These are phyloP conservation scores for Lamellibrachia columna DNA, from an alignment of 2,888 invertebrate genomes.

Conservation along the genomic window DNA sequence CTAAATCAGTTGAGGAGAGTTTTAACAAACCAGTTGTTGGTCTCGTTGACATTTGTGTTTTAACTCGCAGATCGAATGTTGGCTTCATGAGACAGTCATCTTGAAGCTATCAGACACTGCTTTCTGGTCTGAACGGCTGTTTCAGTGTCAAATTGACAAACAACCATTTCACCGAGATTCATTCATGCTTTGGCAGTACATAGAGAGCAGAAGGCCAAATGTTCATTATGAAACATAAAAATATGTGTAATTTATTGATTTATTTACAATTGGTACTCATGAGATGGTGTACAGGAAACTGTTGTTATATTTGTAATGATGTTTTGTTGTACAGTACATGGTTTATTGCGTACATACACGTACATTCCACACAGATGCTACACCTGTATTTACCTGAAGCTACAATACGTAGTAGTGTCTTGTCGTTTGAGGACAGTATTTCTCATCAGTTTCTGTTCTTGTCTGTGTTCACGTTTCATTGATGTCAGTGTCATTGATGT, in stretches of 20 bases:
- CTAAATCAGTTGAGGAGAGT: too few species aligned
- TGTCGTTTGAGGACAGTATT: background rate
- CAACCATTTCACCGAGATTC: background rate
- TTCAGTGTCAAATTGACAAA: background rate
- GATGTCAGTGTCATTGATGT: background rate
- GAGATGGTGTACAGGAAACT: background rate
- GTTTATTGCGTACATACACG: background rate
- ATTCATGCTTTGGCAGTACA: background rate
- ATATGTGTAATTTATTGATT: background rate
- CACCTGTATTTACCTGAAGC: background rate
- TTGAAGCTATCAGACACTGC: background rate
- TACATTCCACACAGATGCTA: background rate
- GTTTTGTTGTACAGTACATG: background rate
- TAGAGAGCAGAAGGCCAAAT: background rate
- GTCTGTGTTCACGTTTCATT: background rate
- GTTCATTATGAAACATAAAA: background rate
- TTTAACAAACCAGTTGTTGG: too few species aligned
- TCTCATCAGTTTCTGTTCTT: background rate
- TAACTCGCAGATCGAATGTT: too few species aligned
- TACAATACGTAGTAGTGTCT: background rate
- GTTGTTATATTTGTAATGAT: conserved; percentile 1
- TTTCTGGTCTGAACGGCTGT: background rate
- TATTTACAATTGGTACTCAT: background rate
- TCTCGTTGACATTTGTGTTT: too few species aligned
- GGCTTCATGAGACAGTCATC: too few species aligned